Base-by-base conservation (phyloP, 1,140 invertebrate genomes). In the Muscidifurax raptorellus region DNA sequence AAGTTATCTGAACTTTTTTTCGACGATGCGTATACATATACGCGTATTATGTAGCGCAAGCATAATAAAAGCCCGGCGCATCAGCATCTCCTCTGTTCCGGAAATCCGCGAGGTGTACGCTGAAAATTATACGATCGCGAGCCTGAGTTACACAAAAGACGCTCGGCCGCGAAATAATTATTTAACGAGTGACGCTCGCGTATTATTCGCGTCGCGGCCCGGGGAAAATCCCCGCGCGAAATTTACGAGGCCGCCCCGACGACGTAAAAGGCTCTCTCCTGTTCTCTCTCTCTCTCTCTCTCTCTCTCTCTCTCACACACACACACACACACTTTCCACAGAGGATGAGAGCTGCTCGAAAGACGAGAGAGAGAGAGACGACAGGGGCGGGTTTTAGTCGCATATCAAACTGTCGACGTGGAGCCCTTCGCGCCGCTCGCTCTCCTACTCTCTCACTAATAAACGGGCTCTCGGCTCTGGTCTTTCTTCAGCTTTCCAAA, bases 371-470 rank as follows among this genome's bases (percentile, higher is more conserved):
- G 64, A 76, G n/a, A 76, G 74, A 47, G 74, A 76, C 3, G 75
- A 47, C 25, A 47, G 47, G 75, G 75, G 27, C 44, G 47, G 52
- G 81, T 59, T 67, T 52, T 78, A 52, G 74, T 64, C 44, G 75
- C 75, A 83, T 78, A 83, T 83, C 82, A 83, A 83, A 69, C 82
- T 83, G 74, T 78, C 82, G 59, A 83, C 66, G 52, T 59, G 22
- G 64, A 78, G 64, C 75, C 75, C 52, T 83, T 83, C 76, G 28
- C 72, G 15, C 52, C 52, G 36, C 10, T 47, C 15, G n/a, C n/a
- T n/a, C n/a, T n/a, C n/a, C n/a, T n/a, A n/a, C n/a, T 10, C 44
- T 47, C 44, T 15, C 15, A 59, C 64, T 83, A 83, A 83, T 83
- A 83, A 83, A 83, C 64, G 74, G 78, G 75, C 82, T 30, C 82